phyloP scores from a whole-genome alignment of 2,797 vertebrate species.

The Melanotaenia pygmaea region DNA sequence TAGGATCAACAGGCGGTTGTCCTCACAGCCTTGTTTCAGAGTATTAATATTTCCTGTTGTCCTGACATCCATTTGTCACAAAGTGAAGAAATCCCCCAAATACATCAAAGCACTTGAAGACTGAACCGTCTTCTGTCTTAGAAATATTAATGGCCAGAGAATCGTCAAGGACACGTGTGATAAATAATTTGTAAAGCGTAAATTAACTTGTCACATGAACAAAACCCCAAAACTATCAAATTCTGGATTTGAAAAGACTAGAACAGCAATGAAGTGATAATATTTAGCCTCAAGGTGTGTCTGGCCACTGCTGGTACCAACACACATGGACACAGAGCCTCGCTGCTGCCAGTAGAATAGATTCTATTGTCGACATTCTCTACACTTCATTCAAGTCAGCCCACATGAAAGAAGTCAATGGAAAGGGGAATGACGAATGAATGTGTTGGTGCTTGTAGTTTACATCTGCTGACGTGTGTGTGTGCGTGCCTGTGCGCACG shows the following conservation, averaged over 20 bases:
- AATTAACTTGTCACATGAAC: slow-evolving; percentile 52
- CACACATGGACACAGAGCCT: slow-evolving; percentile 54
- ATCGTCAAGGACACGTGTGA: slow-evolving; percentile 46
- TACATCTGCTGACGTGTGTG: slow-evolving; percentile 51
- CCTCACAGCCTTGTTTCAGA: slow-evolving; percentile 49
- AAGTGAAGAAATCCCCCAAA: slow-evolving; percentile 40
- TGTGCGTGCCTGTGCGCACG: slow-evolving; percentile 25
- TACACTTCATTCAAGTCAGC: slow-evolving; percentile 73
- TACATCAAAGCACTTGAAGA: slow-evolving; percentile 57
- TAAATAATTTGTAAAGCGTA: slow-evolving; percentile 49
- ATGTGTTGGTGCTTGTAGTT: slow-evolving; percentile 74
- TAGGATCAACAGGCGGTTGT: slow-evolving; percentile 46
- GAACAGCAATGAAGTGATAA: slow-evolving; percentile 62
- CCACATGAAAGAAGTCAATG: slow-evolving; percentile 82
- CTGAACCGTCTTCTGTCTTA: slow-evolving; percentile 50
- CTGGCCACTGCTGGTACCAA: slow-evolving; percentile 63
- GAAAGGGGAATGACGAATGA: slow-evolving; percentile 75
- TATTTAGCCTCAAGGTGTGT: slow-evolving; percentile 77
- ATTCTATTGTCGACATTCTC: slow-evolving; percentile 76
- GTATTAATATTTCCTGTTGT: slow-evolving; percentile 58
- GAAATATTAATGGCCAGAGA: slow-evolving; percentile 53
- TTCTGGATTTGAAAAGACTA: slow-evolving; percentile 47
- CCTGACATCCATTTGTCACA: slow-evolving; percentile 47
- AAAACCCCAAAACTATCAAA: slow-evolving; percentile 60
- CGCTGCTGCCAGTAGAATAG: slow-evolving; percentile 76